Evolutionary conservation across 2,113 vertebrate species (phyloP).

Genomic region (Charina bottae): DNA sequence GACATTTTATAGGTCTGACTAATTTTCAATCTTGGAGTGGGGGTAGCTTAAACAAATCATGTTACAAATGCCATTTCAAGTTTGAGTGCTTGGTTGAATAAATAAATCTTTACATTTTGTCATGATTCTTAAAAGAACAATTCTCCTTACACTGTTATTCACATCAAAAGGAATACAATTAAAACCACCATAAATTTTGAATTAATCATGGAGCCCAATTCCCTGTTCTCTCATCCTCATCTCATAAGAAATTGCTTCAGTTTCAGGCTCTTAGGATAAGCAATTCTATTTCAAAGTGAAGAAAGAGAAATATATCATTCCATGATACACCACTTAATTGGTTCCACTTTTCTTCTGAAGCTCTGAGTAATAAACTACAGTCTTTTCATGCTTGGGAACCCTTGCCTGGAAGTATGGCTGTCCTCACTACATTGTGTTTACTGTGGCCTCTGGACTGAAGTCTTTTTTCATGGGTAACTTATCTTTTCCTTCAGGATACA

Average conservation of each 20-base stretch:
- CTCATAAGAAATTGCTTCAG: background rate
- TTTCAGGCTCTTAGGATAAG: background rate
- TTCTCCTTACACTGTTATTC: background rate
- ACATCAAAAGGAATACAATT: background rate
- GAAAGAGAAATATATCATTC: background rate
- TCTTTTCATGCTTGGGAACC: background rate
- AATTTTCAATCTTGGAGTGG: background rate
- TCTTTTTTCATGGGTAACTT: background rate
- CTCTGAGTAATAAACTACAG: background rate
- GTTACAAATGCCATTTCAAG: background rate
- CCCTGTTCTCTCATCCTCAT: background rate
- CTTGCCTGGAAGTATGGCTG: background rate
- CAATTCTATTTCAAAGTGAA: background rate
- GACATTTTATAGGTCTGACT: background rate
- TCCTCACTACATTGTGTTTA: background rate
- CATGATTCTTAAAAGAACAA: background rate
- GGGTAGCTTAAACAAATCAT: background rate
- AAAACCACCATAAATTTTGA: background rate
- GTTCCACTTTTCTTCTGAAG: background rate
- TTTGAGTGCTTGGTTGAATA: background rate
- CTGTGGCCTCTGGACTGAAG: background rate
- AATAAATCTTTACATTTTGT: background rate
- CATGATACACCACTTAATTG: background rate
- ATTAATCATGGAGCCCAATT: background rate
- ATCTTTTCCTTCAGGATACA: background rate